These are phyloP conservation scores for Neoitamus cyanurus DNA, from an alignment of 2,888 invertebrate genomes.

Conservation along the genomic window DNA sequence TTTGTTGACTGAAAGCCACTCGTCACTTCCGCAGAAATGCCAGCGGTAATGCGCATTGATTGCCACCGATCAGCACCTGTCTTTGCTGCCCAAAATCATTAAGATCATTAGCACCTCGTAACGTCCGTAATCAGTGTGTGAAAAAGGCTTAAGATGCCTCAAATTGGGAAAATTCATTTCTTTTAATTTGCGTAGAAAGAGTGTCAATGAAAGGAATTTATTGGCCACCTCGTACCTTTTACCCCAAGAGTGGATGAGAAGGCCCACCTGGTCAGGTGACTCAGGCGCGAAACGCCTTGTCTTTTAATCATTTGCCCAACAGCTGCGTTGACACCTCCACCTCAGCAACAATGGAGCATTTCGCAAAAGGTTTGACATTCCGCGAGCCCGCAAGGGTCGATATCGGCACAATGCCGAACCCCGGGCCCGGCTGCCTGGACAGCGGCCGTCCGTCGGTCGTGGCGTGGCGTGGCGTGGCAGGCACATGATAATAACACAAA, in stretches of 20 bases:
- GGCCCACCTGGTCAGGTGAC: not conserved
- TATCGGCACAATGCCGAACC: not conserved
- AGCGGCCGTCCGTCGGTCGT: too few species aligned
- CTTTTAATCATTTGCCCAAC: not conserved
- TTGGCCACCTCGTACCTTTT: not conserved
- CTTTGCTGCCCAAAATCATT: not conserved
- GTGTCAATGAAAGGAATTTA: not conserved
- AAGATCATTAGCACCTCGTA: not conserved
- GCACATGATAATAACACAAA: constrained; percentile 16
- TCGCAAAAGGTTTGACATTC: not conserved
- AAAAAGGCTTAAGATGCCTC: not conserved
- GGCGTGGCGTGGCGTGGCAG: not conserved
- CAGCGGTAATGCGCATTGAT: not conserved
- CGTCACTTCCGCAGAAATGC: not conserved
- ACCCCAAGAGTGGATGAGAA: not conserved
- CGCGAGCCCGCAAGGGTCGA: not conserved
- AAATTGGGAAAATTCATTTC: not conserved
- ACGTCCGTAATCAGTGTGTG: not conserved
- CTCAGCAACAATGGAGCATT: not conserved
- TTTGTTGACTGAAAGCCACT: not conserved
- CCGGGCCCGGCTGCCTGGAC: not conserved
- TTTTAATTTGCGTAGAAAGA: not conserved
- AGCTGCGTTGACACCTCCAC: not conserved
- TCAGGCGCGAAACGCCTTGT: not conserved
- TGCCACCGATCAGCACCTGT: not conserved